These are phyloP conservation scores for Pollimyrus isidori DNA, from an alignment of 2,113 vertebrate species.

Conservation along the genomic window DNA sequence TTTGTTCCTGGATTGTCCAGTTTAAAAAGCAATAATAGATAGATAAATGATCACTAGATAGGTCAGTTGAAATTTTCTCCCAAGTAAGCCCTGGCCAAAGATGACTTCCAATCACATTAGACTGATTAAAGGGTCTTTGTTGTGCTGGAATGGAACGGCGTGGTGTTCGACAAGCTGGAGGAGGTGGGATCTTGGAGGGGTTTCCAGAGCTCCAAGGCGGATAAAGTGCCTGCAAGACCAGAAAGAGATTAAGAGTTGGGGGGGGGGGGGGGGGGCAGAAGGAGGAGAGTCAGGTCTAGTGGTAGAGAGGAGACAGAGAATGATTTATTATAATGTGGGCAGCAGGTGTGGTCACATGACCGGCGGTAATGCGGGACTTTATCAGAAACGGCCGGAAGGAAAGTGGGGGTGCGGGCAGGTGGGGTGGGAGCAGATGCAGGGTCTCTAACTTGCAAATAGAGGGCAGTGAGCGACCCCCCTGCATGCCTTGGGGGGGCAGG, in stretches of 20 bases:
- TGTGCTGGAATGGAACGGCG: not conserved
- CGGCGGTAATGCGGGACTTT: not conserved
- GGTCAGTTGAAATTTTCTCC: not conserved
- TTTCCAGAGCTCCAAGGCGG: not conserved
- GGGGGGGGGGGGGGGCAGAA: no score
- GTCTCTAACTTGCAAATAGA: not conserved
- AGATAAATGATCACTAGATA: not conserved
- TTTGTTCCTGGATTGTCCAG: not conserved
- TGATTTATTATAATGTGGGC: not conserved
- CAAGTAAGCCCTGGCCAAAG: not conserved
- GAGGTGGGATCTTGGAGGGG: no score
- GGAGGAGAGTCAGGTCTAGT: not conserved
- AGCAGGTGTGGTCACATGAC: not conserved
- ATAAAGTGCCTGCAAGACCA: not conserved
- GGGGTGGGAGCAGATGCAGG: not conserved
- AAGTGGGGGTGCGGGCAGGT: not conserved
- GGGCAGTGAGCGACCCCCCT: not conserved
- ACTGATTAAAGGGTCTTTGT: not conserved
- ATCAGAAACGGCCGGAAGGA: not conserved
- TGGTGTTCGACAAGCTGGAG: not conserved
- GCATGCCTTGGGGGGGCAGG: not conserved
- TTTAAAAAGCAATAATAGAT: not conserved
- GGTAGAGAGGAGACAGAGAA: not conserved
- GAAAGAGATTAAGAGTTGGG: not conserved
- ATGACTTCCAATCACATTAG: not conserved